Base-by-base conservation (phyloP, 2,797 vertebrate genomes). In the Gymnothorax reevesii region DNA sequence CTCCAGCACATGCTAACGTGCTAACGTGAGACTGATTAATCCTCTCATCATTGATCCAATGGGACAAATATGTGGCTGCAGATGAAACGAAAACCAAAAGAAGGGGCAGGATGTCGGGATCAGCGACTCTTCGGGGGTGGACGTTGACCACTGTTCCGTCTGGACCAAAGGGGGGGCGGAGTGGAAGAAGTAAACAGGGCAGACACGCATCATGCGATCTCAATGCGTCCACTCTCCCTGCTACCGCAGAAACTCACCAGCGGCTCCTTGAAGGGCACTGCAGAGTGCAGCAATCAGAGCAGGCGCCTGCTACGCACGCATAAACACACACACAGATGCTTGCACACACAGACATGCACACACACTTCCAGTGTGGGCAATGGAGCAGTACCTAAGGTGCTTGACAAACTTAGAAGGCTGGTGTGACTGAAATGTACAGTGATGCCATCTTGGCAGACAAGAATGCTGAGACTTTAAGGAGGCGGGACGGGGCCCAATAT, bases 91-190 rank as follows among this genome's bases (percentile, higher is more conserved):
- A 87, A 89, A 85, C 62, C 87, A 89, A 83, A 69, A 88, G 83
- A 85, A 82, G 64, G 8, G 3, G 12, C 59, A 60, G 59, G 10
- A 60, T 13, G 17, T 10, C 9, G 10, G 59, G 1, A 17, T 13
- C 52, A 69, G 86, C 69, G 87, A 52, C 69, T 84, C 71, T 27
- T 54, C 59, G 71, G 80, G 60, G 54, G 60, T 62, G 22, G 82
- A 59, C 80, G 84, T 87, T 88, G 88, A 89, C 88, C 85, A 87
- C 75, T 86, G 86, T 85, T 71, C 86, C 57, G 83, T 88, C 87
- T 86, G 83, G 73, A 52, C 69, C 13, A 33, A 5, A 20, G 73
- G 77, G 77, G 83, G 83, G 87, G 87, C 83, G 80, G 84, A 84
- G 88, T 42, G 89, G 87, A 80, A 60, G 83, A 83, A 52, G 33